Conservation (phyloP, 1,140 invertebrate genomes). For the Cepaea nemoralis region DNA sequence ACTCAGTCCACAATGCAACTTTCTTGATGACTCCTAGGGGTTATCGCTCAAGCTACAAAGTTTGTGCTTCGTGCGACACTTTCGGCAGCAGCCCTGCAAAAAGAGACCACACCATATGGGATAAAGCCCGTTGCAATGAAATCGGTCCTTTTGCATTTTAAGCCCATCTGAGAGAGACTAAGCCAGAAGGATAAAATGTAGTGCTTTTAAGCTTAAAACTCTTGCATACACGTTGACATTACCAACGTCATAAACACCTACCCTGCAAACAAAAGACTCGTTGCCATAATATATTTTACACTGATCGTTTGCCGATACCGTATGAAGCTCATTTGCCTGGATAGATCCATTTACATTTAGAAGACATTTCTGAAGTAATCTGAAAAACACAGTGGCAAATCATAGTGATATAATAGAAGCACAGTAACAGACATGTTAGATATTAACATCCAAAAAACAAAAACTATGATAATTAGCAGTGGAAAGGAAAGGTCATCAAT, state of each 20-base stretch:
- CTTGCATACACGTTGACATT: neutral
- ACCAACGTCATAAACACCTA: neutral
- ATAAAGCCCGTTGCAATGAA: neutral
- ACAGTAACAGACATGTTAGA: neutral
- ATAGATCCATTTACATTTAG: neutral
- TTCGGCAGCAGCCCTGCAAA: neutral
- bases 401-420: too few species aligned
- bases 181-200: too few species aligned
- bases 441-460: too few species aligned
- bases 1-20: too few species aligned
- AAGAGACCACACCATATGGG: neutral
- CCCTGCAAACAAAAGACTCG: neutral
- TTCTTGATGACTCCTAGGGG: too few species aligned
- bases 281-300: neutral
- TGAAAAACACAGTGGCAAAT: too few species aligned
- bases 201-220: neutral
- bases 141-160: neutral
- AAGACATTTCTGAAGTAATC: neutral
- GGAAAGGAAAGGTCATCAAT: too few species aligned
- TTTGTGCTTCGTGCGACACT: too few species aligned
- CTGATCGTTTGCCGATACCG: neutral
- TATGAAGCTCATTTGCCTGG: neutral
- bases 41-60: too few species aligned
- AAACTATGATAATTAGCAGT: too few species aligned
- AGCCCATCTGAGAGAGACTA: too few species aligned